Base-by-base conservation (phyloP, 2,888 invertebrate species). In the Morpho achilles region DNA sequence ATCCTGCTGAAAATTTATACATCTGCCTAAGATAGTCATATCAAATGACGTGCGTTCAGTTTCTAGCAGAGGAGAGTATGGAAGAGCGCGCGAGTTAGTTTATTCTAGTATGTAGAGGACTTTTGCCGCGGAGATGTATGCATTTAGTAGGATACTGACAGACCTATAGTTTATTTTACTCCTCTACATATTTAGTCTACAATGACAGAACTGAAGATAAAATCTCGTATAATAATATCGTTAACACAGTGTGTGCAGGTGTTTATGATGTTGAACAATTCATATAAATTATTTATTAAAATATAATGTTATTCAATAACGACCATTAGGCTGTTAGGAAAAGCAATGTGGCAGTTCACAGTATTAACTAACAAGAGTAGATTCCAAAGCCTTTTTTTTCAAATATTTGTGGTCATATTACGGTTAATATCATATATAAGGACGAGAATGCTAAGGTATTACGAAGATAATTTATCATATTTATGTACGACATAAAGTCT, bases 251-350 rank as follows among this genome's bases (percentile, higher is more conserved):
- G 61, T 58, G 39, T 16, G 44, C 51, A 52, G 45, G 41, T 45
- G 41, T 53, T 58, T 61, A 58, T 49, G 32, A 32, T 42, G 32
- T 53, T 42, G n/a, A 58, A 50, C 50, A 58, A 50, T 53, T 53
- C 46, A 22, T 56, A 61, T 56, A 58, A 61, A 58, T 61, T 40
- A 56, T 59, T 59, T 62, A 57, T 59, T 62, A 59, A 59, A 55
- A 59, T 54, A 54, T 56, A 59, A 59, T 56, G 53, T 56, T 42
- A 62, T 57, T 59, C 59, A 60, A 63, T 50, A 60, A 42, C 58
- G 51, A 55, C 58, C 50, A 57, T 65, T 65, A 62, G 45, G 32
- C 48, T 53, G 55, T 59, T 57, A 46, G 45, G 49, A 62, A 59
- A 56, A 52, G 48, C 45, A 39, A 59, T 41, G 45, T 50, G 44